A percentile compares a stretch with the other conserved stretches of the same genome.
phyloP scores from a whole-genome alignment of 2,888 invertebrate genomes.

The Minunthozetes semirufus region DNA sequence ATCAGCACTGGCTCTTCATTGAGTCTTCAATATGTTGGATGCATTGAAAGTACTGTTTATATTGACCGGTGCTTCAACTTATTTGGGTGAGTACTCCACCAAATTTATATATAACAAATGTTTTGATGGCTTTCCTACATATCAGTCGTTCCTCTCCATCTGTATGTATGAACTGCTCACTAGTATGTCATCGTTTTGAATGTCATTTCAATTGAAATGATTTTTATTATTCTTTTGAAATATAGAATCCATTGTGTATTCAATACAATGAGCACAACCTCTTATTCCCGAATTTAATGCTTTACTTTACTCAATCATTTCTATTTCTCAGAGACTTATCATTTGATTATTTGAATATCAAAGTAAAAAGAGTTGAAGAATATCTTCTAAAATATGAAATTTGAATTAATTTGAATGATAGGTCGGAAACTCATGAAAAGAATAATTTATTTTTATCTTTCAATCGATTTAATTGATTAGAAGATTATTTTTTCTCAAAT shows the following conservation, averaged over 20 bases:
- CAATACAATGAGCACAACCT: too few relatives aligned
- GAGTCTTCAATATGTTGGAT: slow-evolving; percentile 40
- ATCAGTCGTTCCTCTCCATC: background rate
- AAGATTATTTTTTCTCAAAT: background rate
- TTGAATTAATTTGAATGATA: background rate
- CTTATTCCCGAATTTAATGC: too few relatives aligned
- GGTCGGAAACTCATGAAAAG: background rate
- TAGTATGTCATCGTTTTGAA: background rate
- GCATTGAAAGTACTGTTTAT: slow-evolving; percentile 43
- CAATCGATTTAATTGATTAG: background rate
- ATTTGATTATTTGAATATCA: background rate
- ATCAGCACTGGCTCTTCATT: too few relatives aligned
- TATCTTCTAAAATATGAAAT: background rate
- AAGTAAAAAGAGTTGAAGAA: background rate
- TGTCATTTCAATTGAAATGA: background rate
- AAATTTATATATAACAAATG: background rate
- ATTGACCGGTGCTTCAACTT: slow-evolving; percentile 43
- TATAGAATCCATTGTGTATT: too few relatives aligned
- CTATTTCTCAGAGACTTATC: too few relatives aligned
- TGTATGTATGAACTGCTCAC: too few relatives aligned
- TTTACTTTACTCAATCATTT: too few relatives aligned
- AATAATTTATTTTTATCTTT: background rate
- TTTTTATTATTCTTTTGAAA: too few relatives aligned
- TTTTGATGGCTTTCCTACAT: background rate
- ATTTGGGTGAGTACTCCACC: slow-evolving; percentile 40